Evolutionary conservation across 1,140 invertebrate genomes (phyloP).

Genomic region (Pararge aegeria): DNA sequence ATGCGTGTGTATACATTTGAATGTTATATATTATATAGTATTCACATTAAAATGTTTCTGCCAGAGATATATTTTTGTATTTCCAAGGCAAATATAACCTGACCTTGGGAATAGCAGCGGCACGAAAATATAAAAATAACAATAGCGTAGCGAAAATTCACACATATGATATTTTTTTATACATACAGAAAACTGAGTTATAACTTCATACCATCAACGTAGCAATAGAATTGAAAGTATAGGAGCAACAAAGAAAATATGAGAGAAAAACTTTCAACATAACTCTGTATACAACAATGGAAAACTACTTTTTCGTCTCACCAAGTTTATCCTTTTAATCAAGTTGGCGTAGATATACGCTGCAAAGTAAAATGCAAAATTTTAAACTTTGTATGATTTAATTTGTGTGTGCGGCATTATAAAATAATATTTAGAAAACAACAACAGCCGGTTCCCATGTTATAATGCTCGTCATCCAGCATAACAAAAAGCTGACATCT

Average conservation of each 20-base stretch:
- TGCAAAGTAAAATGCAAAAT: slow-evolving; percentile 4
- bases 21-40: too few species aligned
- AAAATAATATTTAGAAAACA: neutral
- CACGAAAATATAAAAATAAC: neutral
- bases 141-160: neutral
- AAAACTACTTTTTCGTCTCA: slow-evolving; percentile 11
- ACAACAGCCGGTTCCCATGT: too few species aligned
- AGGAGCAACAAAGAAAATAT: slow-evolving; percentile 13
- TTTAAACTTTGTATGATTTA: slow-evolving; percentile 1
- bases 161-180: neutral
- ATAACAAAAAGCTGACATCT: too few species aligned
- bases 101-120: neutral
- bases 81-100: neutral
- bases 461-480: too few species aligned
- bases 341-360: slow-evolving; percentile 5
- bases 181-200: slow-evolving; percentile 1
- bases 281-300: slow-evolving; percentile 10
- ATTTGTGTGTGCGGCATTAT: neutral
- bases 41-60: too few species aligned
- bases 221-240: slow-evolving; percentile 5
- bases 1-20: too few species aligned
- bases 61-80: too few species aligned
- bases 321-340: slow-evolving; percentile 15
- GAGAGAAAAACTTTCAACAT: slow-evolving; percentile 9
- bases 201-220: slow-evolving; percentile 1